A percentile compares a stretch with the other conserved stretches of the same genome.
Evolutionary conservation across 2,113 vertebrate genomes (phyloP).

Genomic region (Thamnaconus septentrionalis): DNA sequence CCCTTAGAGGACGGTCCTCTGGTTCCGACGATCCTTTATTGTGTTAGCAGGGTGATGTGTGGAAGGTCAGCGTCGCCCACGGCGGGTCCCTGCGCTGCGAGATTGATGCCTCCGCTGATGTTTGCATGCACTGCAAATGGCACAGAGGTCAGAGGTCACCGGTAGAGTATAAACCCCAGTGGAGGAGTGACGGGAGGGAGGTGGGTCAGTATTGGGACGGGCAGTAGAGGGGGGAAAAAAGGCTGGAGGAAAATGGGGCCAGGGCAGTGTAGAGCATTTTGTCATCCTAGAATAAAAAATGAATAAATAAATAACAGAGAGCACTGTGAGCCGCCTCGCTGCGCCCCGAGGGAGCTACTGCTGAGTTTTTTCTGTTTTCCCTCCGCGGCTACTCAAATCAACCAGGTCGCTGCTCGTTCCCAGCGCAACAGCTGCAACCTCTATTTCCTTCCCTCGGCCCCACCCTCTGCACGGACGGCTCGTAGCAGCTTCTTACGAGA

Average conservation of each 20-base stretch:
- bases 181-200: background rate
- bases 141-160: conserved; percentile 34
- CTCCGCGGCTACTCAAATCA: background rate
- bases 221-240: conserved; percentile 9
- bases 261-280: conserved; percentile 4
- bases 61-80: background rate
- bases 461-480: too few species aligned
- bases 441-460: too few species aligned
- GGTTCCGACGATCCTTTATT: background rate
- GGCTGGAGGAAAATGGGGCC: conserved; percentile 8
- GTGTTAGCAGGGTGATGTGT: background rate
- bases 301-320: too few species aligned
- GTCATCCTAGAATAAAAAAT: conserved; percentile 19
- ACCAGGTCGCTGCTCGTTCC: conserved; percentile 22
- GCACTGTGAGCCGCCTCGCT: background rate
- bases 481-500: conserved; percentile 20
- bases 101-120: conserved; percentile 26
- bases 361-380: conserved; percentile 4
- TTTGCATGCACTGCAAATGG: conserved; percentile 38
- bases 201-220: conserved; percentile 2
- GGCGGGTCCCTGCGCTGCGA: conserved; percentile 10
- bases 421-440: conserved; percentile 19
- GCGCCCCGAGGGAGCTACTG: conserved; percentile 1
- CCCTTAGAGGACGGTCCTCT: too few species aligned
- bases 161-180: conserved; percentile 17